Evolutionary conservation across 2,888 invertebrate species (phyloP), one percentile per base, ranked within the genome.

Genomic region (Diarsia rubi): DNA sequence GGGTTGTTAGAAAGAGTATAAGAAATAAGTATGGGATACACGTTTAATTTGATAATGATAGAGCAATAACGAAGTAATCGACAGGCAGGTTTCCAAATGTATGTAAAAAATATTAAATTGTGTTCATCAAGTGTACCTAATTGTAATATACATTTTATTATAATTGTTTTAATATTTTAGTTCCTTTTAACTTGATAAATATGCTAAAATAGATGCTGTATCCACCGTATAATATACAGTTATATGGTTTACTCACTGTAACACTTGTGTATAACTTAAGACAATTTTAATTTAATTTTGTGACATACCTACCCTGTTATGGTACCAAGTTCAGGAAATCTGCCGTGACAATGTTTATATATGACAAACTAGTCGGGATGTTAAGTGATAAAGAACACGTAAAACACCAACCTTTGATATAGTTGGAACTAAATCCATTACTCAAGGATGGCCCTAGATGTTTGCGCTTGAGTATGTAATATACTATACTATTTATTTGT

Each of bases 401-500:
- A 85, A 88, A 90, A 92, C 91, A 93, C 92, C 93, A 91, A 93
- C 91, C 90, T 91, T 92, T 89, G 90, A 91, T 91, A 90, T 93
- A 92, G 92, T 90, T 92, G 86, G 90, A 88, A 90, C 88, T 89
- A 87, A 90, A 92, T 92, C 91, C 92, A 89, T 91, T 91, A 92
- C 92, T 93, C 92, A 90, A 92, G 92, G 89, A 92, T 90, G 94
- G 94, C 95, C 95, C 94, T 93, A 94, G 93, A 90, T 93, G 92
- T 93, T 93, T 92, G 92, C 83, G 89, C 90, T 89, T 89, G 90
- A 86, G 88, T 89, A 93, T 94, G 91, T 94, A 92, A 91, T 92
- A 91, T 93, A 93, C 92, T 92, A 89, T 92, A 92, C 90, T 94
- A 95, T 95, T 95, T 94, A 95, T 95, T 95, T 95, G 91, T 94